Base-by-base conservation (phyloP, 2,797 vertebrate genomes). In the Sebastiscus tertius region DNA sequence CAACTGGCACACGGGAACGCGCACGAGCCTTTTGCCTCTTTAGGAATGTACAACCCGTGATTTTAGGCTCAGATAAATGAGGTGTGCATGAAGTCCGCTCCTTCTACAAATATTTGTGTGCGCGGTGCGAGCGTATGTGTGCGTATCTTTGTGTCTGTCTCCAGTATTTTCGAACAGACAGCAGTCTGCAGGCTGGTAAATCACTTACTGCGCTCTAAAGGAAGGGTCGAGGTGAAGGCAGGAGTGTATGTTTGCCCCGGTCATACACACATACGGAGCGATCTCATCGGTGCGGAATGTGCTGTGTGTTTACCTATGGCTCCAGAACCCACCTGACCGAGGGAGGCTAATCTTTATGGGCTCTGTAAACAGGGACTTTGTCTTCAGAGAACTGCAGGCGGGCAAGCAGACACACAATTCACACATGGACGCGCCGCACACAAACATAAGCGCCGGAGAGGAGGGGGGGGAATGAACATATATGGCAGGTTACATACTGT, bases 361-460 rank as follows among this genome's bases (percentile, higher is more conserved):
- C 93, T 95, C 79, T 85, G 93, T 94, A 96, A 96, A 96, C 94
- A 96, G 89, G 92, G 94, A 96, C 96, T 96, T 96, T 96, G 95
- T 91, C 95, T 96, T 94, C 91, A 88, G 86, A 92, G 92, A 86
- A 77, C 80, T 80, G 79, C 86, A 86, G 84, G 84, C 86, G 16
- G 65, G 82, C 82, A 61, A 76, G 73, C 85, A 84, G 82, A 88
- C 89, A 69, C 84, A 88, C 81, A 89, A 87, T 89, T 90, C 88
- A 87, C 86, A 86, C 86, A 82, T 80, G 85, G 69, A 82, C 65
- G 56, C 2, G 22, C 76, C 46, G 8, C 46, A 54, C 75, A 79
- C 54, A 68, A 60, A 75, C 6, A 33, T 42, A 56, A 33, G 68
- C 7, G 10, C 24, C 29, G 34, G 14, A 52, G 39, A 46, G 22